These are phyloP conservation scores for Dendrocopos noguchii DNA, from an alignment of 2,113 vertebrate genomes.

Conservation along the genomic window DNA sequence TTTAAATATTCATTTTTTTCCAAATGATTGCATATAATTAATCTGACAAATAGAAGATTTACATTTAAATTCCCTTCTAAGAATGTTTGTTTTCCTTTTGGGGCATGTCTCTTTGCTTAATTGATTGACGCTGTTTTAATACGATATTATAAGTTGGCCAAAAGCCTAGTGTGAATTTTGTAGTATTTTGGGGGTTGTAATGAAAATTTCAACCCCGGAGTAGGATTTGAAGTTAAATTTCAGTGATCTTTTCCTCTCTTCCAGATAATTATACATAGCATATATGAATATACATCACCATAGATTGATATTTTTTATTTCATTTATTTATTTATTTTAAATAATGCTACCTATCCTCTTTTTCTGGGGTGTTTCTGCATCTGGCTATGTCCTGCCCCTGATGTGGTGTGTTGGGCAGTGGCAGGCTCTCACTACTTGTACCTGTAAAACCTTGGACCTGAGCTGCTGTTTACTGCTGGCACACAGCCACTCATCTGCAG, in stretches of 20 bases:
- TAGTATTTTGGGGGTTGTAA: constrained; percentile 32
- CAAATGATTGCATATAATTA: background rate
- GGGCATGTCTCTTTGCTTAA: background rate
- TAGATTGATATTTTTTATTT: background rate
- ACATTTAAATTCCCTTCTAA: background rate
- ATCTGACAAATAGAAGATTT: background rate
- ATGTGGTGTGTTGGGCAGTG: background rate
- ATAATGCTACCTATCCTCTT: background rate
- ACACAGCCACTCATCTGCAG: background rate
- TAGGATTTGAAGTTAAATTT: constrained; percentile 31
- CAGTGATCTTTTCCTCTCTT: constrained; percentile 40
- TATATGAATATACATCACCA: background rate
- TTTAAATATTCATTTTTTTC: background rate
- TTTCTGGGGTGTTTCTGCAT: background rate
- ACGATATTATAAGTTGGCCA: background rate
- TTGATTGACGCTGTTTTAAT: background rate
- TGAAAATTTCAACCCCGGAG: background rate
- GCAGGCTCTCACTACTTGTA: background rate
- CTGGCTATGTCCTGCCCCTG: background rate
- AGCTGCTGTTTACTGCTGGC: background rate
- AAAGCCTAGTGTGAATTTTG: background rate
- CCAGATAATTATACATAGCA: background rate
- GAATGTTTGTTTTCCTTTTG: background rate
- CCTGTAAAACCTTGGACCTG: background rate
- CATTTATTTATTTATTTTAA: background rate